Conservation (phyloP, 2,888 invertebrate species). For the Platypus cylindrus region DNA sequence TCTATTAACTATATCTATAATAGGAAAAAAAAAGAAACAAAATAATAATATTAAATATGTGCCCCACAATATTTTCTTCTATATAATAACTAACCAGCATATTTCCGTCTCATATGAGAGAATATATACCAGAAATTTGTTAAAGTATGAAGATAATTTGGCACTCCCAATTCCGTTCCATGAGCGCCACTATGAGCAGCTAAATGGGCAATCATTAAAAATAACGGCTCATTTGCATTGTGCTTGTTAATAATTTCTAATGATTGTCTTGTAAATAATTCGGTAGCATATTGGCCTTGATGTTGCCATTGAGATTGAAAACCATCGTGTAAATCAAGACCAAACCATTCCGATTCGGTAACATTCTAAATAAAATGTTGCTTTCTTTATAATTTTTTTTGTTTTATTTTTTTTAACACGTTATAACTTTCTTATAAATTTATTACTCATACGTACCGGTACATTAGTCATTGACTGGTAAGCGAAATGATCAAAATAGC, state of each 20-base stretch:
- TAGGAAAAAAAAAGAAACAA: slow-evolving; percentile 7
- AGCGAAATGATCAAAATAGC: slow-evolving; percentile 49
- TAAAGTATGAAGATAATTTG: slow-evolving; percentile 43
- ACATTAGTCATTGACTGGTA: slow-evolving; percentile 7
- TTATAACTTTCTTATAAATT: slow-evolving; percentile 8
- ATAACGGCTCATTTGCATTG: slow-evolving; percentile 45
- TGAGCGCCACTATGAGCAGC: slow-evolving; percentile 44
- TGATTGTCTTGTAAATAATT: slow-evolving; percentile 54
- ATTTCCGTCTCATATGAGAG: slow-evolving; percentile 49
- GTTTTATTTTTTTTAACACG: slow-evolving; percentile 2
- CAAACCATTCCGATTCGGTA: slow-evolving; percentile 30
- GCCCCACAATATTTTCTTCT: neutral
- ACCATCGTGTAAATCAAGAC: slow-evolving; percentile 37
- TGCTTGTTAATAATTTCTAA: slow-evolving; percentile 48
- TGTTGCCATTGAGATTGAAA: slow-evolving; percentile 36
- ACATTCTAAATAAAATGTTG: neutral
- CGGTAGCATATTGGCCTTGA: slow-evolving; percentile 51
- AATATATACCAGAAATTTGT: slow-evolving; percentile 53
- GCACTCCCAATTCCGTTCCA: slow-evolving; percentile 56
- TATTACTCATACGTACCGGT: slow-evolving; percentile 1
- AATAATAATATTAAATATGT: neutral
- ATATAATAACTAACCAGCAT: slow-evolving; percentile 45
- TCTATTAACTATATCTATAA: slow-evolving; percentile 69
- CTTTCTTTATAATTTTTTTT: neutral
- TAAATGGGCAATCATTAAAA: slow-evolving; percentile 63